Conservation (phyloP, 2,888 invertebrate genomes). For the Therioaphis trifolii region DNA sequence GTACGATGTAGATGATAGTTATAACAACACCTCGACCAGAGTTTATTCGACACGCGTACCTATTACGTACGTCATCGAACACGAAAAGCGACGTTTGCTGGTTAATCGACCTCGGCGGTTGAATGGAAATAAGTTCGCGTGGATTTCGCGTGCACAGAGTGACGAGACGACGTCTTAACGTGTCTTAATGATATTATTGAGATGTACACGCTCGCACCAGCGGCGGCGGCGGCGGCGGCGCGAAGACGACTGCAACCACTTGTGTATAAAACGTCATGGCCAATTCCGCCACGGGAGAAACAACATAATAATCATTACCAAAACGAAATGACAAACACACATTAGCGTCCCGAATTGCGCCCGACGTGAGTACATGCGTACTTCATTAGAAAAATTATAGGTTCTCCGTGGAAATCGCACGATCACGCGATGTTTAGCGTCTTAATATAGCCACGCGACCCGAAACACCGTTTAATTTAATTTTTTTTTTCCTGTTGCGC, state of each 20-base stretch:
- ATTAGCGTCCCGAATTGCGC: background rate
- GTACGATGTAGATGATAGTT: too few species aligned
- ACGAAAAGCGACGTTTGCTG: too few species aligned
- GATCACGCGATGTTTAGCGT: constrained; percentile 49
- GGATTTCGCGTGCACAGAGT: too few species aligned
- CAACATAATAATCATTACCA: background rate
- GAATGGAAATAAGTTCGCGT: too few species aligned
- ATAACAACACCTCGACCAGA: too few species aligned
- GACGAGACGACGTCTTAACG: too few species aligned
- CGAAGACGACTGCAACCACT: background rate
- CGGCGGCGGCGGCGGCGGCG: too few species aligned
- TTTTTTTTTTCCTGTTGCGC: background rate
- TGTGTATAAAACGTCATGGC: background rate
- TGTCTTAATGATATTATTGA: too few species aligned
- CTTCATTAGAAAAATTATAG: constrained; percentile 26
- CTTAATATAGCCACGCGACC: constrained; percentile 21
- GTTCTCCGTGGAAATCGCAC: background rate
- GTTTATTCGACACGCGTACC: too few species aligned
- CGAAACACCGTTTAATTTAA: constrained; percentile 17
- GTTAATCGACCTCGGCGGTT: too few species aligned
- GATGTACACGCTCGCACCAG: too few species aligned
- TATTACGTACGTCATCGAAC: too few species aligned
- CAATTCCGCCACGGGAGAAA: background rate
- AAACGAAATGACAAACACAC: background rate
- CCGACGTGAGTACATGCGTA: background rate